Base-by-base conservation (phyloP, 2,888 invertebrate genomes). In the Pristionchus maxplancki region DNA sequence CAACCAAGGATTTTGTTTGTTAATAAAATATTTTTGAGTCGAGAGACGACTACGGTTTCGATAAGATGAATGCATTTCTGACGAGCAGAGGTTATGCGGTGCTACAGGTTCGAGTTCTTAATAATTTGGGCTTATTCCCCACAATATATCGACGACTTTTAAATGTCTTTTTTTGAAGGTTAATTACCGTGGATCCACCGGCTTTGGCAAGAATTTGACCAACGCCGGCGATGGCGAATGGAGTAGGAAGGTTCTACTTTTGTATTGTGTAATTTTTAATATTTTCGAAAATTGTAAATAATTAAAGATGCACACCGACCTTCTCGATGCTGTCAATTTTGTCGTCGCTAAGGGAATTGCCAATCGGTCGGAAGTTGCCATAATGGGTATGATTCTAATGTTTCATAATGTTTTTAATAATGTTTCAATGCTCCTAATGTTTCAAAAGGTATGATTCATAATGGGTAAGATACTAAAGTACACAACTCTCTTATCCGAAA, bases 161-260 rank as follows among this genome's bases (percentile, higher is more conserved):
- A 11, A 44, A n/a, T n/a, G n/a, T 44, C 44, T 11, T 44, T 11
- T 20, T 37, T n/a, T 88, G 37, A 67, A 93, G 91, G 92, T 93
- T 74, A 94, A 94, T 88, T 94, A 93, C 92, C 91, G 94, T 37
- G 94, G 94, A 71, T 91, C 91, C 84, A 91, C 91, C 50, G 94
- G 94, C 31, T 94, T 93, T 85, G 94, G 94, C 82, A 94, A 94
- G 89, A 89, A 90, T 8, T 89, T 92, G 8, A 91, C 93, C 13
- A 94, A 94, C 85, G 93, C 94, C 37, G 94, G 94, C 62, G 93
- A 94, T 88, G 94, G 94, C 17, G 94, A 94, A 71, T 71, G 71
- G 71, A 71, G 71, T 34, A 9, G 71, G 20, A 71, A 71, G 40
- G 71, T 37, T 9, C 24, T 2, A 31, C 1, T 64, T 64, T 64